These are phyloP conservation scores for Calidris pugnax DNA, from an alignment of 2,113 vertebrate genomes.

Conservation along the genomic window DNA sequence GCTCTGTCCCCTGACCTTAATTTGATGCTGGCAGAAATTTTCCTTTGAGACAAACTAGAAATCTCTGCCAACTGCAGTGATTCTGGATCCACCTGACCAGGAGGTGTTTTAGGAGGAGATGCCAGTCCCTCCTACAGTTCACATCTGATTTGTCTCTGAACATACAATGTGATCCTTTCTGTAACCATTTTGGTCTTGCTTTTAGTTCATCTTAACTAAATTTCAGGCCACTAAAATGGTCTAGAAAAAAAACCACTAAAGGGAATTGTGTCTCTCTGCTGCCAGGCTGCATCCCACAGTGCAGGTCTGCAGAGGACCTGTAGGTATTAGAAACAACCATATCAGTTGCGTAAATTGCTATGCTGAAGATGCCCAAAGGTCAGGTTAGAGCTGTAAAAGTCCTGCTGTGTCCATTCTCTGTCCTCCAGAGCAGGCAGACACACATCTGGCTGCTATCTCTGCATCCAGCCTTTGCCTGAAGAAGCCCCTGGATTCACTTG, in stretches of 20 bases:
- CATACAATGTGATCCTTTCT: not conserved
- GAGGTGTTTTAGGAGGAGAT: not conserved
- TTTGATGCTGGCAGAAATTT: not conserved
- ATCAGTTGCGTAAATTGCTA: not conserved
- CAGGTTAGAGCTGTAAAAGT: not conserved
- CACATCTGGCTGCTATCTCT: not conserved
- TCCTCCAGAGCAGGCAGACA: not conserved
- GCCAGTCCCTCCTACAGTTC: not conserved
- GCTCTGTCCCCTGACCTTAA: not conserved
- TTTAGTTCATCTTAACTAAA: not conserved
- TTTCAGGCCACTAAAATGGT: not conserved
- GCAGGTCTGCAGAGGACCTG: not conserved
- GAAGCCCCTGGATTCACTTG: not conserved
- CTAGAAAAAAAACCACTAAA: not conserved
- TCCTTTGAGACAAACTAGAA: not conserved
- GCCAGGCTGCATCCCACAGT: not conserved
- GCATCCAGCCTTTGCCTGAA: not conserved
- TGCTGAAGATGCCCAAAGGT: not conserved
- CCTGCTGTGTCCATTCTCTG: not conserved
- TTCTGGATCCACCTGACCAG: not conserved
- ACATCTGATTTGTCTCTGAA: accelerated
- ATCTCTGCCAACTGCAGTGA: not conserved
- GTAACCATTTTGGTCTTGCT: not conserved
- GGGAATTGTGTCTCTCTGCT: not conserved
- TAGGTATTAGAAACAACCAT: not conserved